Base-by-base conservation (phyloP, 2,888 invertebrate genomes). In the Zhuqinia jingwanae region DNA sequence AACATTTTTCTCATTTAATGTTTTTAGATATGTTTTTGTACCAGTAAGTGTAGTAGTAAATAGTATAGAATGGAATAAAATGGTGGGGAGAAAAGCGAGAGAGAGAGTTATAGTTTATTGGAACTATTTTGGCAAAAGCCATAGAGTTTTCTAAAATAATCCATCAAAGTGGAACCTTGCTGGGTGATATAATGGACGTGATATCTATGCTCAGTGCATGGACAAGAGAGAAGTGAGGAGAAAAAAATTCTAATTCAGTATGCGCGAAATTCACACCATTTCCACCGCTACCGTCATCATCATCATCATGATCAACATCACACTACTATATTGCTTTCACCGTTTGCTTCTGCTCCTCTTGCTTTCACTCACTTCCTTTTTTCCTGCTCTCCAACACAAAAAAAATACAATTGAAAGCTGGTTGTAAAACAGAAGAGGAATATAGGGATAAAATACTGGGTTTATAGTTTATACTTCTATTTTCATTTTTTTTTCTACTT, bases 291-390 rank as follows among this genome's bases (percentile, higher is more conserved):
- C n/a, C n/a, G n/a, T n/a, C n/a, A n/a, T n/a, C n/a, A n/a, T n/a
- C n/a, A n/a, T n/a, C n/a, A n/a, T n/a, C n/a, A n/a, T n/a, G n/a
- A n/a, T n/a, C n/a, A n/a, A n/a, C n/a, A n/a, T n/a, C n/a, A n/a
- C n/a, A 22, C 58, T 20, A 25, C 22, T 58, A 17, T 60, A 53
- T 53, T 68, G n/a, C 20, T 80, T 65, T 79, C 65, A 56, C 56
- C 53, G 6, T n/a, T n/a, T n/a, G n/a, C n/a, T n/a, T n/a, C 22
- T 22, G 27, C n/a, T 13, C 15, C 47, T 78, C 45, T 60, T 68
- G 17, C 20, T 77, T 56, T 25, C n/a, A 65, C 45, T 42, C 42
- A 25, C 56, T 20, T 73, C 60, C 20, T 70, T 11, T 27, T 60
- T 0, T 15, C 60, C 22, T n/a, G 1, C 3, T n/a, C n/a, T n/a